phyloP scores from a whole-genome alignment of 1,140 invertebrate species.

The Brachionus angularis region DNA sequence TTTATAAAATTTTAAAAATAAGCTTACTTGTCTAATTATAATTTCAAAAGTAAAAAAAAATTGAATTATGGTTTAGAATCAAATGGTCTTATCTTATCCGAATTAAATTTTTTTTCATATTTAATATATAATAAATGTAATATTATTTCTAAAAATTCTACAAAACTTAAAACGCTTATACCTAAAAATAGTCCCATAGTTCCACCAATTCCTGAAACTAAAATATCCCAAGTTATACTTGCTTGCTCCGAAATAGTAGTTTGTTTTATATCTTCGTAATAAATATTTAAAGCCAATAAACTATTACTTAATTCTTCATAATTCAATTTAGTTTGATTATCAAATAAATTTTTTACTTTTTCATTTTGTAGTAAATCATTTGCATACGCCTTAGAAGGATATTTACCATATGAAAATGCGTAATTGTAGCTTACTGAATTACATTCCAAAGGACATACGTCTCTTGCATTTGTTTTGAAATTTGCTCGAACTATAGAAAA shows the following conservation, averaged over 20 bases:
- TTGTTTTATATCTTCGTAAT: constrained; percentile 19
- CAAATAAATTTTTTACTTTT: background rate
- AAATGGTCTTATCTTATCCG: too few species aligned
- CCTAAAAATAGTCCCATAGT: constrained; percentile 40
- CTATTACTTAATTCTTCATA: constrained; percentile 3
- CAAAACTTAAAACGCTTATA: constrained; percentile 10
- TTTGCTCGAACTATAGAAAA: background rate
- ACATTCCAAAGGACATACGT: constrained; percentile 11
- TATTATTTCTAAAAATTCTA: constrained; percentile 12
- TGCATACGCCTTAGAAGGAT: background rate
- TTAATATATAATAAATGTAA: constrained; percentile 11
- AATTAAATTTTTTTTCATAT: too few species aligned
- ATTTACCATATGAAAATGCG: background rate
- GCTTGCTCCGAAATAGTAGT: background rate
- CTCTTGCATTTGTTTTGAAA: background rate
- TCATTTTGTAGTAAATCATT: background rate
- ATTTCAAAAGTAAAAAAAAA: too few species aligned
- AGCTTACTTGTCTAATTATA: too few species aligned
- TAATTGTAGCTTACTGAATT: background rate
- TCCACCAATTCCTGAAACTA: constrained; percentile 8
- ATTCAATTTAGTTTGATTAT: background rate
- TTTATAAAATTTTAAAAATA: too few species aligned
- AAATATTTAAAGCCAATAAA: constrained; percentile 12
- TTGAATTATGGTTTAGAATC: too few species aligned
- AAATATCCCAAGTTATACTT: background rate